Percentiles rank a stretch among this genome's conserved stretches.
phyloP scores from a whole-genome alignment of 2,888 invertebrate species.

The Bhutanitis thaidina region DNA sequence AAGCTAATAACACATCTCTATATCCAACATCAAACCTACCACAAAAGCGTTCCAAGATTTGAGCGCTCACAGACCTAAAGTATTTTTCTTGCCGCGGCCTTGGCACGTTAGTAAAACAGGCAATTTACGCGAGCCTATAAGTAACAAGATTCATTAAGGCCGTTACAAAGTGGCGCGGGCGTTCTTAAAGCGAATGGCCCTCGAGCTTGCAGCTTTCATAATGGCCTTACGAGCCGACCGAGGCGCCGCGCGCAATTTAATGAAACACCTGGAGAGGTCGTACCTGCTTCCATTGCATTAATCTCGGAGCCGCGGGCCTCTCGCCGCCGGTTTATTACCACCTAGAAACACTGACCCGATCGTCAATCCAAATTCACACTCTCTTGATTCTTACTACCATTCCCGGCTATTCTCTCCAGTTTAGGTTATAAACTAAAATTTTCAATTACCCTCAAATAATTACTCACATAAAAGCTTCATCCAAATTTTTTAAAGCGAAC shows the following conservation, averaged over 20 bases:
- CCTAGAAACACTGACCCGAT: conserved; percentile 27
- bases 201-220: conserved; percentile 76
- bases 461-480: no score
- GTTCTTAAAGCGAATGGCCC: conserved; percentile 79
- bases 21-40: no score
- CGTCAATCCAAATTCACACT: neutral
- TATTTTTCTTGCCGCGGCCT: conserved; percentile 36
- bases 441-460: neutral
- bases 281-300: conserved; percentile 74
- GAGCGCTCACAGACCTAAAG: conserved; percentile 45
- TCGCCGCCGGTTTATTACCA: conserved; percentile 24
- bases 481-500: conserved; percentile 1
- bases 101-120: conserved; percentile 62
- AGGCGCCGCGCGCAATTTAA: conserved; percentile 73
- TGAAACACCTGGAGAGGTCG: conserved; percentile 78
- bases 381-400: neutral
- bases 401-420: no score
- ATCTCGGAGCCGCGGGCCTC: conserved; percentile 48
- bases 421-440: neutral
- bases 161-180: conserved; percentile 77
- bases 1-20: no score
- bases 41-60: no score
- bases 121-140: conserved; percentile 77
- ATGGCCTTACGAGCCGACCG: conserved; percentile 70
- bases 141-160: conserved; percentile 79